A percentile compares a stretch with the other conserved stretches of the same genome.
These are phyloP conservation scores for Pituophis catenifer DNA, from an alignment of 2,113 vertebrate genomes.

Conservation along the genomic window DNA sequence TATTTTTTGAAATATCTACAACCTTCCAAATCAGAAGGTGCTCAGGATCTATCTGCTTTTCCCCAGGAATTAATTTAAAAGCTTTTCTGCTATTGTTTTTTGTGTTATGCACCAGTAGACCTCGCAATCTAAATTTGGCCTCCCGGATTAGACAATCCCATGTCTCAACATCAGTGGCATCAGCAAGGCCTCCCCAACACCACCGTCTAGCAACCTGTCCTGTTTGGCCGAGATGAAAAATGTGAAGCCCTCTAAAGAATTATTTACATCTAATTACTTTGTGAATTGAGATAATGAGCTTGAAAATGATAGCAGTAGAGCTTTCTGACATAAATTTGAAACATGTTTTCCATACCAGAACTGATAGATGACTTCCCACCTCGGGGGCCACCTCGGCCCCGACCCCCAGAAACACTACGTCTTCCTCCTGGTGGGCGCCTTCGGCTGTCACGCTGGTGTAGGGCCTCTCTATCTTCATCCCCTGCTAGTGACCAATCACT, in stretches of 20 bases:
- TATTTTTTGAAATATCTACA: background rate
- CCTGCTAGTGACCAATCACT: constrained; percentile 95
- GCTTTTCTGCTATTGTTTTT: background rate
- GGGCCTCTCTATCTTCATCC: constrained; percentile 83
- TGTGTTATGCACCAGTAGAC: background rate
- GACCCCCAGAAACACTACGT: constrained; percentile 80
- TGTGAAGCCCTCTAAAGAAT: background rate
- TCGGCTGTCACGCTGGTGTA: constrained; percentile 85
- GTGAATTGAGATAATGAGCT: background rate
- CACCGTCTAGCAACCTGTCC: background rate
- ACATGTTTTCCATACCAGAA: constrained; percentile 75
- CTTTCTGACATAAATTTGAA: background rate
- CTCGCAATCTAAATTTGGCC: background rate
- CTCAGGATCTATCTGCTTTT: background rate
- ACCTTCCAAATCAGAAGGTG: background rate
- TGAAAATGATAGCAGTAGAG: background rate
- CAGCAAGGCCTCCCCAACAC: background rate
- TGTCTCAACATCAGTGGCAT: background rate
- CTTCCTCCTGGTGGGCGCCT: constrained; percentile 82
- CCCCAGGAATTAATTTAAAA: background rate
- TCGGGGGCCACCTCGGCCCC: constrained; percentile 85
- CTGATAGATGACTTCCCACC: constrained; percentile 87
- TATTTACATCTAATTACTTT: background rate
- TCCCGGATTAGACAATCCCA: background rate
- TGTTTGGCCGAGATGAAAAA: background rate